phyloP scores from a whole-genome alignment of 2,797 vertebrate species.

The Oreochromis mossambicus region DNA sequence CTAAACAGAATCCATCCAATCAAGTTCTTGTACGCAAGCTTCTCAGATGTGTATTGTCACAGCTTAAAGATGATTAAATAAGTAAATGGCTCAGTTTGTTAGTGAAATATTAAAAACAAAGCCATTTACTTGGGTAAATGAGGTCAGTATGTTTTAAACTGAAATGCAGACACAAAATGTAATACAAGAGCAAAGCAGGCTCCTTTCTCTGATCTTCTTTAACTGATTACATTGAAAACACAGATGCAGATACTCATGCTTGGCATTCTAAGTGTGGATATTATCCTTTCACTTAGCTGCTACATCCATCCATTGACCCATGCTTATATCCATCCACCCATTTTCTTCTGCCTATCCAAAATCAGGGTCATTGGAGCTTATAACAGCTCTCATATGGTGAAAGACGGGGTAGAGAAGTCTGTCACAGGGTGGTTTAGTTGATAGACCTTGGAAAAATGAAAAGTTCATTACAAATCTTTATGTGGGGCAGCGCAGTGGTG shows the following conservation, averaged over 20 bases:
- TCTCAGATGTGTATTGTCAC: slow-evolving; percentile 27
- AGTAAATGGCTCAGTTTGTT: not conserved
- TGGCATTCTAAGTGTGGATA: accelerated
- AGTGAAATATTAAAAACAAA: not conserved
- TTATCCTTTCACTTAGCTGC: not conserved
- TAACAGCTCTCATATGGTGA: not conserved
- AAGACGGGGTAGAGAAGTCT: not conserved
- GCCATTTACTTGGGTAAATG: not conserved
- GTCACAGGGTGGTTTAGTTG: not conserved
- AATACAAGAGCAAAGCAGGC: not conserved
- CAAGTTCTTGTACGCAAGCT: slow-evolving; percentile 13
- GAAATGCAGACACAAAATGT: not conserved
- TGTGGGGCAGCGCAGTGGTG: not conserved
- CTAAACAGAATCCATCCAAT: slow-evolving; percentile 52
- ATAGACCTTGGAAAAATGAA: not conserved
- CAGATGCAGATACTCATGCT: not conserved
- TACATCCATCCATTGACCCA: accelerated
- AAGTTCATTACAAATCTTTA: not conserved
- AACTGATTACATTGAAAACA: not conserved
- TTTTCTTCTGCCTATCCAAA: not conserved
- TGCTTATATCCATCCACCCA: not conserved
- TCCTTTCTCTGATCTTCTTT: not conserved
- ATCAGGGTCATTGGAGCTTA: accelerated
- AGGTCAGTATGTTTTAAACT: not conserved
- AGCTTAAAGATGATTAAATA: not conserved